A percentile compares a stretch with the other conserved stretches of the same genome.
Evolutionary conservation across 1,140 invertebrate genomes (phyloP).

Genomic region (Papilio polyxenes): DNA sequence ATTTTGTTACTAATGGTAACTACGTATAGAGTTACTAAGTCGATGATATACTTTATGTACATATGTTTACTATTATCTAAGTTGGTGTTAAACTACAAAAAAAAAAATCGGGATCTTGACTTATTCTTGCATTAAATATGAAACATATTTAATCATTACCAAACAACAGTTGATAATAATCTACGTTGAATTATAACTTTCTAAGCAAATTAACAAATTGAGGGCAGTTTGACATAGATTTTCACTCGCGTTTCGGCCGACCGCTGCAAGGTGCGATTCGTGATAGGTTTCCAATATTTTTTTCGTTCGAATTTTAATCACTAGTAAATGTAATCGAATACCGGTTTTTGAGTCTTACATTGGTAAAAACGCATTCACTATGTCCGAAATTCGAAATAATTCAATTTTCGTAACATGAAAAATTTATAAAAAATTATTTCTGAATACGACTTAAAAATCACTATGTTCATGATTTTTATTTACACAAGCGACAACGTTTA

Average conservation of each 20-base stretch:
- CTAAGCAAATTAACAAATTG: constrained; percentile 30
- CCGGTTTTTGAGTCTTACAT: not conserved
- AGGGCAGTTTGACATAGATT: constrained; percentile 25
- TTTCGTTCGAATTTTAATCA: constrained; percentile 10
- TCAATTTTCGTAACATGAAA: too few relatives aligned
- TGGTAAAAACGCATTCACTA: not conserved
- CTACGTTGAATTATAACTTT: constrained; percentile 29
- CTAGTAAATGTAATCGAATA: not conserved
- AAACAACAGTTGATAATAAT: constrained; percentile 26
- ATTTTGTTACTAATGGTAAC: too few relatives aligned
- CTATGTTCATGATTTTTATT: not conserved
- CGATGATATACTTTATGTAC: too few relatives aligned
- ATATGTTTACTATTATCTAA: too few relatives aligned
- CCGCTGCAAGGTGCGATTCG: not conserved
- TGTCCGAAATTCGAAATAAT: too few relatives aligned
- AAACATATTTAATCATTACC: not conserved
- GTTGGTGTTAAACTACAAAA: too few relatives aligned
- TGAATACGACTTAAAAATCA: too few relatives aligned
- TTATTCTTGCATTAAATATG: too few relatives aligned
- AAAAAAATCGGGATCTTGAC: too few relatives aligned
- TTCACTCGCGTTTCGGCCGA: constrained; percentile 21
- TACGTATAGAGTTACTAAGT: too few relatives aligned
- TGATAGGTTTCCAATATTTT: not conserved
- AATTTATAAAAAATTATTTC: too few relatives aligned
- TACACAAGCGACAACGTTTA: not conserved